Evolutionary conservation across 1,140 invertebrate species (phyloP), one percentile per base, ranked within the genome.

Genomic region (Araneus ventricosus): DNA sequence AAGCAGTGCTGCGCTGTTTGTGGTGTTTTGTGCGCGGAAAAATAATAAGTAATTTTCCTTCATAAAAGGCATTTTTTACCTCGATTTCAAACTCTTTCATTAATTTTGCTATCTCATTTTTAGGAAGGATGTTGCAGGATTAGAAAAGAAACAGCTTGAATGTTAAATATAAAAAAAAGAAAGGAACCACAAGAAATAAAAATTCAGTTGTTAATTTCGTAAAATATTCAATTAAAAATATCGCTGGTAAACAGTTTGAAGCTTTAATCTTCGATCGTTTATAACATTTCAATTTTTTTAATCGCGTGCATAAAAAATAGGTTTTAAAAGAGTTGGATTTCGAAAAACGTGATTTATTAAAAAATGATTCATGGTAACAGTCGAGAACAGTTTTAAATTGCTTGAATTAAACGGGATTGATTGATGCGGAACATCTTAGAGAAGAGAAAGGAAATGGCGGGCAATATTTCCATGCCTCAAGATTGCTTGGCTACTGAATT

Each of bases 141-240:
- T 90, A 90, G 30, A 41, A 75, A 87, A 87, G 59, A 63, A 61
- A 87, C 37, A 52, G 14, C 82, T 4, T n/a, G 45, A 87, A 67
- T 27, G 59, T 22, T 24, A 61, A 61, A 61, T 24, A 52, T 52
- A 30, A 67, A 41, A 20, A 70, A 87, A n/a, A 17, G 1, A 82
- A 5, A 82, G 45, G 41, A 82, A 52, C 41, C 22, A n/a, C 41
- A 14, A 52, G 27, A 34, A 79, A 75, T 75, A 89, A 75, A 75
- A 75, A 79, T 70, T 37, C 63, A 45, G 59, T 79, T 88, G 91
- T 88, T 93, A 93, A 93, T 93, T 93, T 93, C 61, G 67, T 80
- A 80, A 92, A 93, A 86, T 93, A 93, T 93, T 93, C 91, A 93
- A 93, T 93, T 93, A 93, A 93, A 88, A 93, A 93, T 79, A 93